These are phyloP conservation scores for Apis dorsata DNA, from an alignment of 1,140 invertebrate species.

Conservation along the genomic window DNA sequence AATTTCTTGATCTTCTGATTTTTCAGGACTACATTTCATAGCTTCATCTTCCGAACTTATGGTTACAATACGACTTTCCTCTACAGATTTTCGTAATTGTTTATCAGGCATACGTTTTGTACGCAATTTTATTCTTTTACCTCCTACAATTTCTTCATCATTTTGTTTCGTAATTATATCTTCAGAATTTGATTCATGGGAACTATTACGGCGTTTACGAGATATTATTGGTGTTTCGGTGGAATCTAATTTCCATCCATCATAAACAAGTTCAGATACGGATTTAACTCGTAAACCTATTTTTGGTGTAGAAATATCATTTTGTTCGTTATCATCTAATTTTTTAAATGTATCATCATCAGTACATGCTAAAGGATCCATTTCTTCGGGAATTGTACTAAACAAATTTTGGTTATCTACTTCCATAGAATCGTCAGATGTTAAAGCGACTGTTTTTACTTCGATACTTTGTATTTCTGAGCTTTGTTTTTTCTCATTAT, in stretches of 20 bases:
- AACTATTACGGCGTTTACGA: conserved; percentile 74
- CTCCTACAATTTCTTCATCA: conserved; percentile 64
- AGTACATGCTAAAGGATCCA: conserved; percentile 68
- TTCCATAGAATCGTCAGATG: conserved; percentile 72
- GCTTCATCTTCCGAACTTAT: conserved; percentile 75
- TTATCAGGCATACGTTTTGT: conserved; percentile 79
- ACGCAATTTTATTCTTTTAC: conserved; percentile 81
- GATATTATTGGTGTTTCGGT: conserved; percentile 62
- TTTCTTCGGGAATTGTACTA: conserved; percentile 62
- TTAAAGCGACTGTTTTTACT: conserved; percentile 33
- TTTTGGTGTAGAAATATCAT: conserved; percentile 37
- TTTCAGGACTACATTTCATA: conserved; percentile 55
- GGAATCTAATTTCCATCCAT: conserved; percentile 73
- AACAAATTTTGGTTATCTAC: conserved; percentile 72
- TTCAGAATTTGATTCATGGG: conserved; percentile 72
- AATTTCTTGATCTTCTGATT: conserved; percentile 54
- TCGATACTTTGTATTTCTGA: conserved; percentile 62
- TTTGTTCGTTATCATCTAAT: conserved; percentile 24
- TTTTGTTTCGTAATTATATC: conserved; percentile 53
- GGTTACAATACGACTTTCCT: conserved; percentile 77
- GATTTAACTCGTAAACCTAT: conserved; percentile 74
- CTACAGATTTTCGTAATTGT: conserved; percentile 81
- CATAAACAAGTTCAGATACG: conserved; percentile 71
- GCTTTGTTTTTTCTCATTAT: conserved; percentile 25
- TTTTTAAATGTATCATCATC: conserved; percentile 60